Conservation (phyloP, 2,113 vertebrate genomes). For the Neolamprologus variostigma region DNA sequence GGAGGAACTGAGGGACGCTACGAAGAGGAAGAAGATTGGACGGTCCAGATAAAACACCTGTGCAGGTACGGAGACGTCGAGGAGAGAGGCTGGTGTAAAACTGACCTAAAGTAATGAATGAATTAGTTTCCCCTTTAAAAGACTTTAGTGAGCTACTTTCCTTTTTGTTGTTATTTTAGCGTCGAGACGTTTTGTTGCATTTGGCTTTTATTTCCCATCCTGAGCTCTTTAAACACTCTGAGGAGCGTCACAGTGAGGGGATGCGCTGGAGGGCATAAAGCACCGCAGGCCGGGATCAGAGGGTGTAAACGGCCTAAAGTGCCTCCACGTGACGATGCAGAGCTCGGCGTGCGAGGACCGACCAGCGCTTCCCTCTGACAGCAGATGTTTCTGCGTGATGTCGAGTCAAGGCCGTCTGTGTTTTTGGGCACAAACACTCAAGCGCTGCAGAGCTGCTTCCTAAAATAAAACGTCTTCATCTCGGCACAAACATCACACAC, state of each 20-base stretch:
- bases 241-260: background rate
- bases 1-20: background rate
- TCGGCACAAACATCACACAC: background rate
- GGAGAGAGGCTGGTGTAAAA: background rate
- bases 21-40: background rate
- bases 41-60: background rate
- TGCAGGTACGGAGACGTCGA: rapidly evolving
- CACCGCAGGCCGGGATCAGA: no score
- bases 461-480: background rate
- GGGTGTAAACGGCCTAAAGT: background rate
- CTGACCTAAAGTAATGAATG: rapidly evolving
- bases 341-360: background rate
- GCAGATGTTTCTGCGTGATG: background rate
- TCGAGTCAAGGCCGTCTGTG: background rate
- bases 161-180: background rate
- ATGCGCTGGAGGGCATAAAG: background rate
- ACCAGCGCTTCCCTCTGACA: background rate
- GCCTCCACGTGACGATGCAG: background rate
- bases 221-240: background rate
- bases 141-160: background rate
- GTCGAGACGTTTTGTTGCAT: rapidly evolving
- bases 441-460: background rate
- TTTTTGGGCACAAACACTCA: background rate
- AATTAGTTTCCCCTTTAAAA: rapidly evolving
- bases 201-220: background rate